Base-by-base conservation (phyloP, 1,140 invertebrate genomes). In the Rhopalosiphum padi region DNA sequence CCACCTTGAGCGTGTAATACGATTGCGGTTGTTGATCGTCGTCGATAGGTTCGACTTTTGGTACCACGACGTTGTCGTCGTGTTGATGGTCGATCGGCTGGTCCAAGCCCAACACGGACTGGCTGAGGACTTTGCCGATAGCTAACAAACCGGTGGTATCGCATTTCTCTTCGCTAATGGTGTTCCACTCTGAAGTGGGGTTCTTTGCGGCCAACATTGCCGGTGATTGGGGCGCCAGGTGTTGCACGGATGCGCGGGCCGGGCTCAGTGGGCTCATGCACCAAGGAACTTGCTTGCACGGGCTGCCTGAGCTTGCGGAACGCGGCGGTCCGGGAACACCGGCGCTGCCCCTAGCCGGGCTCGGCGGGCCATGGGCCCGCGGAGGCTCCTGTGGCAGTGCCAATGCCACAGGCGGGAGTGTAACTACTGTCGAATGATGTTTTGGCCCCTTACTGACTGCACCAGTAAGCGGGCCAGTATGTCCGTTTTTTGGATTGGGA, bases 401-500 rank as follows among this genome's bases (percentile, higher is more conserved):
- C 94, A 97, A 95, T 93, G 96, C 96, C 94, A 97, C 97, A 94
- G 96, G 96, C 88, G 95, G 95, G 89, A 96, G 87, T 95, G 94
- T 83, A 51, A 93, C 91, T 55, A 83, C 82, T 68, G 94, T 94
- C 94, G 95, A 93, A 91, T 95, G 95, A 94, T 94, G 94, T 93
- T 94, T 94, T 96, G 96, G 96, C 96, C 95, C 97, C 96, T 97
- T 97, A 96, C 96, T 96, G 94, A 94, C 91, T 96, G 96, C 96
- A 98, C 97, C 97, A 98, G 97, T 98, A 98, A 97, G 97, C 97
- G 97, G 97, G 97, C 98, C 97, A 98, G 97, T 98, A 98, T 97
- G 97, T 97, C 97, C 97, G 97, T 98, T 98, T 98, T 98, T 98
- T 98, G 97, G 97, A 98, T 98, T 98, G 98, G 97, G 97, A 98